Conservation (phyloP, 2,113 vertebrate genomes). For the Python bivittatus region DNA sequence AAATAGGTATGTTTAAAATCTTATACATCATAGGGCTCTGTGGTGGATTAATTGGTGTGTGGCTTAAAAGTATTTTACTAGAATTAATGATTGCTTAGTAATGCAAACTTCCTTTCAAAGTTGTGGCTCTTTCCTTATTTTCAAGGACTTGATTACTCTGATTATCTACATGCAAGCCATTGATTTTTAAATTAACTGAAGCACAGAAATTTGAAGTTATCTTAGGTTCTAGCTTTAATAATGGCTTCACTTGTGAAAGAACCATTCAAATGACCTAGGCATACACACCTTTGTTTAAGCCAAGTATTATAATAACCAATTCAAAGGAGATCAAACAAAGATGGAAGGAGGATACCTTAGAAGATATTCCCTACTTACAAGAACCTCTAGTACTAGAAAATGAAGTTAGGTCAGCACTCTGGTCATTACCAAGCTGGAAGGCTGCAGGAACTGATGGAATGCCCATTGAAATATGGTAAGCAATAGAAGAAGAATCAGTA, state of each 20-base stretch:
- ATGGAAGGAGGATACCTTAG: not conserved
- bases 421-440: not conserved
- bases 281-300: not conserved
- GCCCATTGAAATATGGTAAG: too few species aligned
- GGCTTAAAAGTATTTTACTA: not conserved
- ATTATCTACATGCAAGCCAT: not conserved
- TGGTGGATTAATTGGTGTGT: not conserved
- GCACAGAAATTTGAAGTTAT: not conserved
- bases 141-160: not conserved
- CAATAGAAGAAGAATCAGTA: too few species aligned
- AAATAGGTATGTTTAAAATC: not conserved
- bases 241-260: not conserved
- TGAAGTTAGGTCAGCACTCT: not conserved
- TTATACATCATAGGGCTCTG: not conserved
- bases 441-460: not conserved
- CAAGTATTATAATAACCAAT: not conserved
- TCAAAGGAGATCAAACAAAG: not conserved
- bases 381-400: not conserved
- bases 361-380: not conserved
- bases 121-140: not conserved
- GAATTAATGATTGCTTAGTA: not conserved
- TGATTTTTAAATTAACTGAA: conserved; percentile 11
- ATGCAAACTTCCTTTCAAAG: not conserved
- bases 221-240: not conserved
- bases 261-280: not conserved